Percentiles rank a stretch among this genome's conserved stretches.
Conservation (phyloP, 2,797 vertebrate genomes). For the Oreochromis mossambicus region DNA sequence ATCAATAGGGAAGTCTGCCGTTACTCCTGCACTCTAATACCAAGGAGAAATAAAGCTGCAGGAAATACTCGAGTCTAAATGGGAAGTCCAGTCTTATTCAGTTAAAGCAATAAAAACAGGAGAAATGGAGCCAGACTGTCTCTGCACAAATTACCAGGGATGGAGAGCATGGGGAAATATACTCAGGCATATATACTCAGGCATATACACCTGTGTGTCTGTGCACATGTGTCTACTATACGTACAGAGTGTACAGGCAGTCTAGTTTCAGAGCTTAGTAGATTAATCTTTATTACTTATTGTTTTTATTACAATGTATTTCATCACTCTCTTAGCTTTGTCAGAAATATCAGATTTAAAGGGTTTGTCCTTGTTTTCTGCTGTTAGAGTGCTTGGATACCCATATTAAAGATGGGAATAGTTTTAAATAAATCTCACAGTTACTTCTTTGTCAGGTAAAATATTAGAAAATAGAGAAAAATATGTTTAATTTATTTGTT, state of each 20-base stretch:
- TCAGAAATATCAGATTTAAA: neutral
- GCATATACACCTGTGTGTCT: neutral
- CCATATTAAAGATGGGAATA: neutral
- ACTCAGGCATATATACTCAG: neutral
- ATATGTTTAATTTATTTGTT: neutral
- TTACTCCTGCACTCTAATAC: neutral
- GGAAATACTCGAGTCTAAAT: conserved; percentile 7
- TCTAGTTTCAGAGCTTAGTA: neutral
- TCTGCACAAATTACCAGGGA: conserved; percentile 50
- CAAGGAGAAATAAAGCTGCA: conserved; percentile 54
- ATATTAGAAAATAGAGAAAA: neutral
- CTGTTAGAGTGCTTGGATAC: neutral
- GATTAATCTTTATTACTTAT: neutral
- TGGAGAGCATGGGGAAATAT: conserved; percentile 54
- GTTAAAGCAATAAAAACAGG: conserved; percentile 65
- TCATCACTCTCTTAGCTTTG: neutral
- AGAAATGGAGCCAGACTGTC: conserved; percentile 41
- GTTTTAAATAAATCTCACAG: neutral
- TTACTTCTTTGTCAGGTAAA: neutral
- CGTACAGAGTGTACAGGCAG: neutral
- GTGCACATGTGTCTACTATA: neutral
- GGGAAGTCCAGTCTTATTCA: conserved; percentile 41
- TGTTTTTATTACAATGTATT: neutral
- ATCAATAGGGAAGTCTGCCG: neutral
- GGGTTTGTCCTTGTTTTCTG: neutral